Percentiles rank a stretch among this genome's conserved stretches.
phyloP scores from a whole-genome alignment of 2,888 invertebrate genomes.

The Microdon myrmicae region DNA sequence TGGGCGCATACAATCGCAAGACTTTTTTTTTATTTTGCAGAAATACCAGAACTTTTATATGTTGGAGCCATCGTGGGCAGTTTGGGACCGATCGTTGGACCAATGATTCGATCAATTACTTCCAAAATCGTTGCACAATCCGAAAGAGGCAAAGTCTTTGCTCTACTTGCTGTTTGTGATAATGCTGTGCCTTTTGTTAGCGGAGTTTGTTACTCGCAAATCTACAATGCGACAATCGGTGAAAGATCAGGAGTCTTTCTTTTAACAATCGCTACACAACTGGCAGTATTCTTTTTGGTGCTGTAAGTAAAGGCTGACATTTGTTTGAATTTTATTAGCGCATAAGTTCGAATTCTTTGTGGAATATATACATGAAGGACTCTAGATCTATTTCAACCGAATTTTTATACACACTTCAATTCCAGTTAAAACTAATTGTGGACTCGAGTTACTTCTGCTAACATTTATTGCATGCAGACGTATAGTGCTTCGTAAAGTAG shows the following conservation, averaged over 20 bases:
- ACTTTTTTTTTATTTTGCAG: slow-evolving; percentile 74
- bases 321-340: too few relatives aligned
- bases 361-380: too few relatives aligned
- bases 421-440: too few relatives aligned
- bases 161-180: slow-evolving; percentile 81
- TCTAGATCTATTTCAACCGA: too few relatives aligned
- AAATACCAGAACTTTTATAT: slow-evolving; percentile 72
- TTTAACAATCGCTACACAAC: slow-evolving; percentile 77
- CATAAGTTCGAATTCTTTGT: too few relatives aligned
- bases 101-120: slow-evolving; percentile 82
- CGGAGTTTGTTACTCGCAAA: slow-evolving; percentile 77
- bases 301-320: slow-evolving; percentile 76
- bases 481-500: too few relatives aligned
- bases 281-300: slow-evolving; percentile 73
- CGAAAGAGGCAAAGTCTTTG: slow-evolving; percentile 84
- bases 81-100: slow-evolving; percentile 82
- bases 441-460: too few relatives aligned
- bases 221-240: slow-evolving; percentile 75
- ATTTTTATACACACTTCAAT: too few relatives aligned
- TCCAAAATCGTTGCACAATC: slow-evolving; percentile 78
- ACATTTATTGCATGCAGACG: too few relatives aligned
- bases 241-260: slow-evolving; percentile 74
- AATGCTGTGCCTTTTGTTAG: slow-evolving; percentile 82
- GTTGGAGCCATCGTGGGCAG: slow-evolving; percentile 78
- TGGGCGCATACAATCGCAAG: slow-evolving; percentile 76